Percentiles rank a stretch among this genome's conserved stretches.
These are phyloP conservation scores for Coenonympha arcania DNA, from an alignment of 2,888 invertebrate species.

Conservation along the genomic window DNA sequence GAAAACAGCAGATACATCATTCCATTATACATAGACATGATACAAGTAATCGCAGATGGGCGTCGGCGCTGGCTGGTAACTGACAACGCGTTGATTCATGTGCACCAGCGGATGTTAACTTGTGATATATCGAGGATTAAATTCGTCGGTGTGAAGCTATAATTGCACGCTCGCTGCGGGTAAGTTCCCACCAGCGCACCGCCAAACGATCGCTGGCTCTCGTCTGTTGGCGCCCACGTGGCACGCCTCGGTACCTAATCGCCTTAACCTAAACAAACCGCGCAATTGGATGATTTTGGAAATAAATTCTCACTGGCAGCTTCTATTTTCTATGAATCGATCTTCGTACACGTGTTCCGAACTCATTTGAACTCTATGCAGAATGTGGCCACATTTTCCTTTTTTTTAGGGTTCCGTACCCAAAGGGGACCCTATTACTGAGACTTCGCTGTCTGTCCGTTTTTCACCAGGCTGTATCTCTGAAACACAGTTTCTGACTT, in stretches of 20 bases:
- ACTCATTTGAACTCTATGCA: conserved; percentile 18
- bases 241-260: conserved; percentile 49
- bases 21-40: background rate
- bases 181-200: conserved; percentile 44
- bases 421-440: no score
- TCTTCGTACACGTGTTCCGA: conserved; percentile 25
- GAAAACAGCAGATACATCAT: background rate
- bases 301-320: conserved; percentile 48
- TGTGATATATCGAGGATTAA: conserved; percentile 36
- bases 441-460: no score
- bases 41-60: conserved; percentile 9
- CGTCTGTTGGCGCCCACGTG: conserved; percentile 62
- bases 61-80: conserved; percentile 18
- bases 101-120: conserved; percentile 33
- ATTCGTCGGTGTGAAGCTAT: conserved; percentile 41
- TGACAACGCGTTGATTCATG: conserved; percentile 44
- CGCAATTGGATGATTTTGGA: conserved; percentile 54
- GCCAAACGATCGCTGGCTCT: conserved; percentile 55
- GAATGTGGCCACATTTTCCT: conserved; percentile 10
- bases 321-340: conserved; percentile 25
- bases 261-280: conserved; percentile 64
- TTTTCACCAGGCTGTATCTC: no score
- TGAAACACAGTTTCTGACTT: no score
- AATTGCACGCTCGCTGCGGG: conserved; percentile 37
- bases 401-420: background rate